Evolutionary conservation across 35 echinoderm and acorn worm species (phyloP), one percentile per base, ranked within the genome.

Genomic region (Eucidaris tribuloides): DNA sequence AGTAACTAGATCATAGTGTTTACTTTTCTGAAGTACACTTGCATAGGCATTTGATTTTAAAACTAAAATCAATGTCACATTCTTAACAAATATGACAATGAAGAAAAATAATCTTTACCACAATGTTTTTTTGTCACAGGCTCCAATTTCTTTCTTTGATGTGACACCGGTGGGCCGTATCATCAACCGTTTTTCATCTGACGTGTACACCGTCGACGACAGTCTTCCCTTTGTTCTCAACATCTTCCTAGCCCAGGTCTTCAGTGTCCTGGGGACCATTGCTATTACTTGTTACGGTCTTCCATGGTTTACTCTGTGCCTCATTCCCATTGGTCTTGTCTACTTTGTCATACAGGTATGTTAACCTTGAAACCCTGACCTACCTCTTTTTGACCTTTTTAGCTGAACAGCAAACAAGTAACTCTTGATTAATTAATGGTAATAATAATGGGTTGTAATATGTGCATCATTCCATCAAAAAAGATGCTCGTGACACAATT

Each of bases 311-410:
- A 65, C 49, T 29, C 27, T 94, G 2, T 36, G 88, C 2, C 86
- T 94, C 18, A 65, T 94, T 50, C 92, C 92, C 18, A 65, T 89
- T 25, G 60, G 31, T 9, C 52, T 89, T 1, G 39, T 89, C 22
- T 89, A 84, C 65, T 94, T 89, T 37, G 55, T 60, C 49, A 85
- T 89, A 52, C 92, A 94, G 77, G 92, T 94, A 71, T 23, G 85
- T 15, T 41, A 59, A 83, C 13, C 9, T 64, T 64, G 13, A 55
- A n/a, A n/a, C n/a, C n/a, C n/a, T n/a, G n/a, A n/a, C n/a, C n/a
- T n/a, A n/a, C n/a, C n/a, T n/a, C n/a, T n/a, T n/a, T n/a, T n/a
- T n/a, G n/a, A n/a, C n/a, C n/a, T n/a, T n/a, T n/a, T n/a, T n/a
- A n/a, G n/a, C n/a, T n/a, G n/a, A n/a, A n/a, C n/a, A n/a, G n/a